phyloP scores from a whole-genome alignment of 2,113 vertebrate genomes.

The Stegastes partitus region DNA sequence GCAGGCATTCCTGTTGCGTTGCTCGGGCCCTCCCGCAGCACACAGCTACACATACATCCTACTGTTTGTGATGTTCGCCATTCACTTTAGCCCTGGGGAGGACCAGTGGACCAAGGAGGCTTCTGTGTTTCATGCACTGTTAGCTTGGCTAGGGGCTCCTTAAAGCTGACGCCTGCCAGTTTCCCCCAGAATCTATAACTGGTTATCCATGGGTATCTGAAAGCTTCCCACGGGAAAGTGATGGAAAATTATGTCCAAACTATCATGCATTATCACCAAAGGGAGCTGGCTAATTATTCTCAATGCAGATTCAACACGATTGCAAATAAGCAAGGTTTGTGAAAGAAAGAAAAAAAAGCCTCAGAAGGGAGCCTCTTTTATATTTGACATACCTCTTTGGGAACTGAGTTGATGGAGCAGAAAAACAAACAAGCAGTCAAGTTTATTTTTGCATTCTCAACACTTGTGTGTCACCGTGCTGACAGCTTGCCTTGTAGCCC shows the following conservation, averaged over 20 bases:
- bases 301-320: slow-evolving; percentile 26
- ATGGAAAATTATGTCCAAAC: slow-evolving; percentile 38
- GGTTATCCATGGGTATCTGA: slow-evolving; percentile 54
- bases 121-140: slow-evolving; percentile 79
- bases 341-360: background rate
- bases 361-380: slow-evolving; percentile 22
- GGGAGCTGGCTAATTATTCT: slow-evolving; percentile 28
- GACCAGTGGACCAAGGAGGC: slow-evolving; percentile 66
- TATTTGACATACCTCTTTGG: slow-evolving; percentile 49
- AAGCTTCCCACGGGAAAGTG: slow-evolving; percentile 44
- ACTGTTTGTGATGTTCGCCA: slow-evolving; percentile 55
- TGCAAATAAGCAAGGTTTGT: background rate
- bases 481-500: slow-evolving; percentile 63
- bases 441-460: slow-evolving; percentile 45
- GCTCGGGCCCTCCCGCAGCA: slow-evolving; percentile 11
- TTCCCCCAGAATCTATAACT: slow-evolving; percentile 39
- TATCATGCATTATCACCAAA: slow-evolving; percentile 45
- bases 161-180: slow-evolving; percentile 66
- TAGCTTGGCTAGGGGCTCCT: slow-evolving; percentile 65
- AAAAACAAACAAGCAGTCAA: slow-evolving; percentile 54
- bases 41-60: slow-evolving; percentile 11
- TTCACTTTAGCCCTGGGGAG: slow-evolving; percentile 64
- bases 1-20: slow-evolving; percentile 35
- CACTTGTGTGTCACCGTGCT: slow-evolving; percentile 33
- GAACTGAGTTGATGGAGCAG: slow-evolving; percentile 51